These are phyloP conservation scores for Ochropacha duplaris DNA, from an alignment of 2,888 invertebrate genomes.

Conservation along the genomic window DNA sequence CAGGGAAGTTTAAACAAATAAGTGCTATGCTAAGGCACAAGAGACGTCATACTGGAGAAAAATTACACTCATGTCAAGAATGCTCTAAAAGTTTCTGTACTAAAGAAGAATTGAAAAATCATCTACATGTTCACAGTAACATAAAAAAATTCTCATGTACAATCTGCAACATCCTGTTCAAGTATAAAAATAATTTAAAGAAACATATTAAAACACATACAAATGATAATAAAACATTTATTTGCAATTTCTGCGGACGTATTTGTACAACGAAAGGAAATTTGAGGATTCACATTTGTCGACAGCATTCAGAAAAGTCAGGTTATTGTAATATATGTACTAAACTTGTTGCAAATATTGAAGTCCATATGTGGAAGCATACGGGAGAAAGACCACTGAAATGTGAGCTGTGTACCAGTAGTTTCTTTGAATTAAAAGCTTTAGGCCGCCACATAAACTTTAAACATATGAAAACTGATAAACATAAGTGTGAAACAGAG, in stretches of 20 bases:
- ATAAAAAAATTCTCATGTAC: slow-evolving; percentile 59
- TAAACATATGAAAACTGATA: slow-evolving; percentile 60
- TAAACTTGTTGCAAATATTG: slow-evolving; percentile 78
- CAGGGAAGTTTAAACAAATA: slow-evolving; percentile 55
- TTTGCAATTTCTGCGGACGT: slow-evolving; percentile 66
- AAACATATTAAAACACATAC: slow-evolving; percentile 72
- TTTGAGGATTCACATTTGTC: slow-evolving; percentile 76
- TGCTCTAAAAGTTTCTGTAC: slow-evolving; percentile 65
- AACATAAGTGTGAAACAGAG: slow-evolving; percentile 56
- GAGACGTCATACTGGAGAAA: slow-evolving; percentile 55
- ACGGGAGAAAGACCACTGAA: slow-evolving; percentile 74
- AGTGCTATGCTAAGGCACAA: slow-evolving; percentile 58
- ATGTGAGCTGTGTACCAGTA: slow-evolving; percentile 64
- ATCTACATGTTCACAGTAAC: slow-evolving; percentile 53
- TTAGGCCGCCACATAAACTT: slow-evolving; percentile 67
- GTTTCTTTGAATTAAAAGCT: slow-evolving; percentile 57
- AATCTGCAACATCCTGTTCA: slow-evolving; percentile 71
- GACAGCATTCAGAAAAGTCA: slow-evolving; percentile 79
- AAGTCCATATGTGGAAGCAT: slow-evolving; percentile 80
- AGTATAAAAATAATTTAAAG: slow-evolving; percentile 75
- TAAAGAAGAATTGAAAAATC: slow-evolving; percentile 60
- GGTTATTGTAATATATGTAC: slow-evolving; percentile 76
- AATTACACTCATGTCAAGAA: slow-evolving; percentile 48
- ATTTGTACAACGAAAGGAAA: slow-evolving; percentile 76
- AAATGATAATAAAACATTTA: slow-evolving; percentile 51